These are phyloP conservation scores for Tuberolachnus salignus DNA, from an alignment of 2,888 invertebrate genomes.

Conservation along the genomic window DNA sequence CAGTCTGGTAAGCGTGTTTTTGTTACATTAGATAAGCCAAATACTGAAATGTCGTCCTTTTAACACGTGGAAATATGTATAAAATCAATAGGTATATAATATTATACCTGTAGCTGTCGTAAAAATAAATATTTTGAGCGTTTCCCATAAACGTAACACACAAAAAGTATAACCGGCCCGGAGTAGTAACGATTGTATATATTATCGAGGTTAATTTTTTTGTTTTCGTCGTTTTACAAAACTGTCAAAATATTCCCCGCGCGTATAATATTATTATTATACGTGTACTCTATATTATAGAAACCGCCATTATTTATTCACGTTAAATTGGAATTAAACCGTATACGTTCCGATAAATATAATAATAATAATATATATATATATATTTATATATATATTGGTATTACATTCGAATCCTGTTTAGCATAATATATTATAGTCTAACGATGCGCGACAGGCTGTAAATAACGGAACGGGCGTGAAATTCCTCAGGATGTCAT, in stretches of 20 bases:
- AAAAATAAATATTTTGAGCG: neutral
- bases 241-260: constrained; percentile 13
- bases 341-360: neutral
- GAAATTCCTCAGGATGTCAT: constrained; percentile 27
- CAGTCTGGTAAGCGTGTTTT: no score
- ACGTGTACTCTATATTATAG: neutral
- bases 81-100: constrained; percentile 38
- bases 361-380: neutral
- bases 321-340: constrained; percentile 19
- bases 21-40: no score
- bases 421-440: neutral
- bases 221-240: neutral
- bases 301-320: constrained; percentile 17
- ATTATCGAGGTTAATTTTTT: neutral
- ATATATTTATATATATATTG: neutral
- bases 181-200: neutral
- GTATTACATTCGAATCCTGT: neutral
- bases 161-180: no score
- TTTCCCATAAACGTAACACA: neutral
- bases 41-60: no score
- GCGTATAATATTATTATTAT: constrained; percentile 4
- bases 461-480: constrained; percentile 15
- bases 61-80: constrained; percentile 11
- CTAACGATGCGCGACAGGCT: neutral
- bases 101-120: constrained; percentile 8